A percentile compares a stretch with the other conserved stretches of the same genome.
phyloP scores from a whole-genome alignment of 2,113 vertebrate genomes.

The Cyanoramphus novaezelandiae region DNA sequence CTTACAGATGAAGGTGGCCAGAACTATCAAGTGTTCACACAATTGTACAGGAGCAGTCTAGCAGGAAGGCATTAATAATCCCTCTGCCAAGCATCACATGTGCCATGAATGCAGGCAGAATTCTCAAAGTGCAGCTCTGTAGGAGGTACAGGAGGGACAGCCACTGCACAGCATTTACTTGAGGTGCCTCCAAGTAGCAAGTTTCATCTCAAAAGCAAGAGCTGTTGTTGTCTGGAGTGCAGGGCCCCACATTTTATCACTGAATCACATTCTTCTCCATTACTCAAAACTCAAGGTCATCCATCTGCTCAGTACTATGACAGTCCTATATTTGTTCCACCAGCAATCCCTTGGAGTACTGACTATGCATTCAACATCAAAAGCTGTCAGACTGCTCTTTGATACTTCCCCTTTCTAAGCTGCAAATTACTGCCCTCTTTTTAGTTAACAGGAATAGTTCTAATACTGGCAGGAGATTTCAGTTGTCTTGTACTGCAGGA shows the following conservation, averaged over 20 bases:
- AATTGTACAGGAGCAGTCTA: not conserved
- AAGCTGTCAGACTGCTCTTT: not conserved
- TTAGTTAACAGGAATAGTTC: rapidly evolving
- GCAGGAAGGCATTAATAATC: not conserved
- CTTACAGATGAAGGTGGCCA: rapidly evolving
- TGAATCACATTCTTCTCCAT: not conserved
- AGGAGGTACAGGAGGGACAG: not conserved
- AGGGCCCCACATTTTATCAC: not conserved
- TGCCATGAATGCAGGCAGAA: not conserved
- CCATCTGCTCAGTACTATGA: not conserved
- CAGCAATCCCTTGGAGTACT: not conserved
- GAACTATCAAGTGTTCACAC: not conserved
- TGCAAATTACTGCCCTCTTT: not conserved
- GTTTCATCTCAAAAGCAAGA: not conserved
- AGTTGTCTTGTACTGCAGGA: not conserved
- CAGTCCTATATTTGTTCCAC: not conserved
- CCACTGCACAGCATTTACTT: not conserved
- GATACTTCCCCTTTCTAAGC: not conserved
- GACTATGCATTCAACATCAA: not conserved
- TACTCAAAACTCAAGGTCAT: conserved; percentile 28
- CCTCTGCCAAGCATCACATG: not conserved
- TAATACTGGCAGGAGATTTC: not conserved
- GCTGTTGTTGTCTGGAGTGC: not conserved
- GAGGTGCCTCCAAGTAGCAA: not conserved
- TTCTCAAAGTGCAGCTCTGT: not conserved